Evolutionary conservation across 2,113 vertebrate genomes (phyloP).

Genomic region (Pseudolaguvia tuberculata): DNA sequence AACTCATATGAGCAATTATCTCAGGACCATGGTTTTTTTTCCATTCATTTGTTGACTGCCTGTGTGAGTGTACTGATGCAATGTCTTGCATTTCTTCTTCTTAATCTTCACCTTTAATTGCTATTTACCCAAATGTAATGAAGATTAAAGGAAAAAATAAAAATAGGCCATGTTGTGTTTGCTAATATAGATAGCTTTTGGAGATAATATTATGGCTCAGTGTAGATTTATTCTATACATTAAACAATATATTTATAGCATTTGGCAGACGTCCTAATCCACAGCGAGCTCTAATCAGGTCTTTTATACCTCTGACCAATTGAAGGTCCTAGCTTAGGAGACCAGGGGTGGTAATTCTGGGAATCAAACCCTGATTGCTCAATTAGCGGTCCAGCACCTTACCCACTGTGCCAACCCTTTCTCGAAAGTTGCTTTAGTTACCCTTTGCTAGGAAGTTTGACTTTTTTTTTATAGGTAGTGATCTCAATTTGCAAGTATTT

Average conservation of each 20-base stretch:
- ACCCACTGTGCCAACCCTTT: no score
- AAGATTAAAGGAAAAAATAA: neutral
- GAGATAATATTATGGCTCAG: neutral
- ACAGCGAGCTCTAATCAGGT: no score
- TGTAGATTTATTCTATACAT: neutral
- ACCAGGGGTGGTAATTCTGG: no score
- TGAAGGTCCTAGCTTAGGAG: no score
- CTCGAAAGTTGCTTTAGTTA: neutral
- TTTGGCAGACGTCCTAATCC: no score
- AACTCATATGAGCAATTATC: neutral
- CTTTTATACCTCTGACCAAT: no score
- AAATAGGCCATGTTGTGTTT: no score
- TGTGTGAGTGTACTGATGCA: neutral
- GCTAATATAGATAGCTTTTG: neutral
- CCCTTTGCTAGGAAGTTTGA: neutral
- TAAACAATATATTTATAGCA: no score
- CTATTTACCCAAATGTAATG: neutral
- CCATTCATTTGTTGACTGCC: neutral
- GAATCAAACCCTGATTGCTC: no score
- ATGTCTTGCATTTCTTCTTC: neutral
- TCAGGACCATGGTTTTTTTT: neutral
- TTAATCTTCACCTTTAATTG: neutral
- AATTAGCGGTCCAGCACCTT: no score
- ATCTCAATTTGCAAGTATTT: conserved; percentile 3
- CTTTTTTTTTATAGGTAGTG: neutral